Percentiles rank a stretch among this genome's conserved stretches.
phyloP scores from a whole-genome alignment of 2,113 vertebrate genomes.

The Syngnathoides biaculeatus region DNA sequence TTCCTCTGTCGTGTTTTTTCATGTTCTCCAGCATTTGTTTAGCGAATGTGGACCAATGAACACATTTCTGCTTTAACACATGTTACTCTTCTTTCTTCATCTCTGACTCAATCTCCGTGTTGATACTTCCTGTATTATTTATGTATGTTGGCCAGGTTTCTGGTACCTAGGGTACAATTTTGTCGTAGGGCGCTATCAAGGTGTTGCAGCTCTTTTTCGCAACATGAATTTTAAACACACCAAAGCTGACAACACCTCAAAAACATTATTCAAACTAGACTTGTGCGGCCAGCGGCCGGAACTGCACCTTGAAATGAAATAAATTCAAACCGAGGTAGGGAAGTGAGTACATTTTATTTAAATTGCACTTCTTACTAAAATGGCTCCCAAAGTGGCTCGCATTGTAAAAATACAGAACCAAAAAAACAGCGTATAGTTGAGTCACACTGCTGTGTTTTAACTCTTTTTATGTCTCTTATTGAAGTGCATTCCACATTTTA shows the following conservation, averaged over 20 bases:
- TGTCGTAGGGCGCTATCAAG: conserved; percentile 23
- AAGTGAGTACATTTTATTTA: background rate
- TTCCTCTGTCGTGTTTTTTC: too few species aligned
- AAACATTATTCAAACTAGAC: conserved; percentile 25
- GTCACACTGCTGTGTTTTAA: too few species aligned
- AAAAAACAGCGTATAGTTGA: too few species aligned
- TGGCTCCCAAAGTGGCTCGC: background rate
- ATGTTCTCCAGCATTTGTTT: too few species aligned
- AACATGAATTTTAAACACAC: conserved; percentile 46
- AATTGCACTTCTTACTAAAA: background rate
- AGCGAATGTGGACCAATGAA: conserved; percentile 15
- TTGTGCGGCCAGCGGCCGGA: background rate
- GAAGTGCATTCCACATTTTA: too few species aligned
- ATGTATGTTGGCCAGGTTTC: conserved; percentile 11
- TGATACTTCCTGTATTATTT: conserved; percentile 47
- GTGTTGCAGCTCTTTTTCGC: background rate
- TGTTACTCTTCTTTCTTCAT: conserved; percentile 18
- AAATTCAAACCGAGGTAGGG: background rate
- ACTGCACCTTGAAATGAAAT: conserved; percentile 7
- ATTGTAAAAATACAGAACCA: background rate
- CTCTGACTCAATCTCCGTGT: background rate
- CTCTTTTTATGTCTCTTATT: too few species aligned
- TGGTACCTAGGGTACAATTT: background rate
- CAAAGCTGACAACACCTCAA: conserved; percentile 34
- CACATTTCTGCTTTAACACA: conserved; percentile 39